Percentiles rank a stretch among this genome's conserved stretches.
Conservation (phyloP, 2,888 invertebrate species). For the Zaprionus obscuricornis region DNA sequence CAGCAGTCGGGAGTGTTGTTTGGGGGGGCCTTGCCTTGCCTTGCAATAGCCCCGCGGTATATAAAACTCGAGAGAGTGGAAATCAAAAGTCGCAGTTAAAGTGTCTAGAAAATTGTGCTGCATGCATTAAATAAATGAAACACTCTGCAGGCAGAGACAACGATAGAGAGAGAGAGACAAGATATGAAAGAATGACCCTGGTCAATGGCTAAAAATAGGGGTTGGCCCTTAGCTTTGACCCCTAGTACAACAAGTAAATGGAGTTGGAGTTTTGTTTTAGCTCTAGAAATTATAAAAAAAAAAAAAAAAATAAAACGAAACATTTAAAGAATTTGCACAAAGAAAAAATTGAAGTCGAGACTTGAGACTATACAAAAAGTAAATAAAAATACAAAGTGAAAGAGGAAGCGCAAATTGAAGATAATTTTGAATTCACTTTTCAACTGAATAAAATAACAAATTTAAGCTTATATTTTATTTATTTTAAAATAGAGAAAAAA, state of each 20-base stretch:
- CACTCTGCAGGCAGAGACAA: conserved; percentile 56
- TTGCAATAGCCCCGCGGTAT: conserved; percentile 13
- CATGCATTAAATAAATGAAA: conserved; percentile 78
- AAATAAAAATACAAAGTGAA: conserved; percentile 8
- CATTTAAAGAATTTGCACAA: too few relatives aligned
- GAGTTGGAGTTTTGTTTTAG: not conserved
- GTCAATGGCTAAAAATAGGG: conserved; percentile 41
- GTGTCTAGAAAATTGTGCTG: conserved; percentile 78
- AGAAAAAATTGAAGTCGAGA: too few relatives aligned
- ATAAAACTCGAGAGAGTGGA: conserved; percentile 46
- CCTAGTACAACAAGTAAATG: not conserved
- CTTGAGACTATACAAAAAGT: conserved; percentile 9
- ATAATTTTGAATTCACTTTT: not conserved
- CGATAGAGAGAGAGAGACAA: too few relatives aligned
- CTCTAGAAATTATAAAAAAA: conserved; percentile 18
- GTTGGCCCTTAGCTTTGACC: conserved; percentile 27
- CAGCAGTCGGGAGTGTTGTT: too few relatives aligned
- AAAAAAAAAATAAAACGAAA: not conserved
- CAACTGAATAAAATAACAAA: too few relatives aligned
- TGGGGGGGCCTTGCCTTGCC: too few relatives aligned
- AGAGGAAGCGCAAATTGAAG: conserved; percentile 9
- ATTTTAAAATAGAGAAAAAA: too few relatives aligned
- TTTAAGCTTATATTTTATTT: too few relatives aligned
- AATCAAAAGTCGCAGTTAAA: conserved; percentile 75
- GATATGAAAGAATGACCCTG: too few relatives aligned